Evolutionary conservation across 2,113 vertebrate genomes (phyloP), one percentile per base, ranked within the genome.

Genomic region (Carlito syrichta): DNA sequence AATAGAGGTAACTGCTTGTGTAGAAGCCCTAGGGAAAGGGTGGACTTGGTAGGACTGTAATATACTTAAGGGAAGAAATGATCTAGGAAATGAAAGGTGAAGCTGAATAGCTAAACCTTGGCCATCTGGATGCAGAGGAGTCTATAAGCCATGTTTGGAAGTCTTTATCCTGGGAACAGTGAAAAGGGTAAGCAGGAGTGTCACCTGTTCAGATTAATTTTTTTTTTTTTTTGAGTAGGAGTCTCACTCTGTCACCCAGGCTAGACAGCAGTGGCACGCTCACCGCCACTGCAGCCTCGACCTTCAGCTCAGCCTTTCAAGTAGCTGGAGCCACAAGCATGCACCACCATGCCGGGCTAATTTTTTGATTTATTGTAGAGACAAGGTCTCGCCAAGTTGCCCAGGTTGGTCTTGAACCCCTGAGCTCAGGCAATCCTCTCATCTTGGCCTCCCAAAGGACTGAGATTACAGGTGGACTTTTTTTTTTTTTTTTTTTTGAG

Each of bases 161-260:
- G 60, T 93, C 68, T 90, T 91, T 71, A 50, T 91, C 50, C 91
- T 60, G 45, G 89, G 54, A 94, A 69, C 19, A 95, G 3, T 62
- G 71, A 62, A 56, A 89, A 40, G 4, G 45, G 95, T 92, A 71
- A 56, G 27, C 54, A 45, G 56, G 68, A 91, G 35, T 66, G 35
- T 94, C 40, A 63, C 45, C 45, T 88, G 45, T 48, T 88, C 1
- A 62, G 48, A 38, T 38, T 95, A 73, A 48, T 77, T 52, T 78
- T 95, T 76, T 88, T 23, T 58, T 60, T 25, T 60, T 60, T 60
- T 60, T 60, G 8, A 60, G 23, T 9, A 8, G 3, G 58, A 60
- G 58, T 60, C n/a, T n/a, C n/a, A n/a, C n/a, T 9, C 25, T 60
- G 23, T 9, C 11, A 7, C 3, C 23, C 58, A 60, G 58, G 58